A percentile compares a stretch with the other conserved stretches of the same genome.
Conservation (phyloP, 2,113 vertebrate genomes). For the Drymodes brunneopygia region DNA sequence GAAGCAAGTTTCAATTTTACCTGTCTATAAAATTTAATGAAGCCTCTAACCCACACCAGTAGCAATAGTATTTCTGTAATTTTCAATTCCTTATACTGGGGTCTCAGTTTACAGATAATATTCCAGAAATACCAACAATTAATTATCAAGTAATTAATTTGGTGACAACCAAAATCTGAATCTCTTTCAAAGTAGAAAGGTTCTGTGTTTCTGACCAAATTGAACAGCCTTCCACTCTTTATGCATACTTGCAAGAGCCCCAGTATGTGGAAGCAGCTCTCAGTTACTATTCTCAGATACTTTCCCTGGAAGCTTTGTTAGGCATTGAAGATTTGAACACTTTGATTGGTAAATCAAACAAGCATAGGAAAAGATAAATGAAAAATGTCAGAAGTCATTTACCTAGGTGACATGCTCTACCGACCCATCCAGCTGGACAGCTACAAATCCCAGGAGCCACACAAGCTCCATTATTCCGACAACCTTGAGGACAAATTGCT, state of each 20-base stretch:
- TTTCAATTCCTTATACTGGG: not conserved
- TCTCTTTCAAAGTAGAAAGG: not conserved
- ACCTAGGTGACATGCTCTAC: conserved; percentile 85
- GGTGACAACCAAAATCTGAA: not conserved
- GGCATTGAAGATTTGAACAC: not conserved
- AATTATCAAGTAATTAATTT: not conserved
- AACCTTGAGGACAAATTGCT: conserved; percentile 87
- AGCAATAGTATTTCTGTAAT: not conserved
- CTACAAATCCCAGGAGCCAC: conserved; percentile 87
- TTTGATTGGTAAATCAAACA: not conserved
- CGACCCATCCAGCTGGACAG: conserved; percentile 83
- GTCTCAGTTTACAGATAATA: not conserved
- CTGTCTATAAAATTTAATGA: not conserved
- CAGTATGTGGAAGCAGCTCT: not conserved
- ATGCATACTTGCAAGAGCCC: not conserved
- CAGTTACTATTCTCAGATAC: not conserved
- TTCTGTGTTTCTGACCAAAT: not conserved
- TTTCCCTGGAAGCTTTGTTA: not conserved
- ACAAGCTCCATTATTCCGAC: conserved; percentile 79
- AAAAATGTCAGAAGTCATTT: conserved; percentile 22
- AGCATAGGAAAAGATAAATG: not conserved
- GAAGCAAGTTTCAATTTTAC: not conserved
- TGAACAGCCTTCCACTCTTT: not conserved
- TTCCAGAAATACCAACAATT: not conserved
- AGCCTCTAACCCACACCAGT: not conserved